These are phyloP conservation scores for Morpho deidamia DNA, from an alignment of 2,888 invertebrate species.

Conservation along the genomic window DNA sequence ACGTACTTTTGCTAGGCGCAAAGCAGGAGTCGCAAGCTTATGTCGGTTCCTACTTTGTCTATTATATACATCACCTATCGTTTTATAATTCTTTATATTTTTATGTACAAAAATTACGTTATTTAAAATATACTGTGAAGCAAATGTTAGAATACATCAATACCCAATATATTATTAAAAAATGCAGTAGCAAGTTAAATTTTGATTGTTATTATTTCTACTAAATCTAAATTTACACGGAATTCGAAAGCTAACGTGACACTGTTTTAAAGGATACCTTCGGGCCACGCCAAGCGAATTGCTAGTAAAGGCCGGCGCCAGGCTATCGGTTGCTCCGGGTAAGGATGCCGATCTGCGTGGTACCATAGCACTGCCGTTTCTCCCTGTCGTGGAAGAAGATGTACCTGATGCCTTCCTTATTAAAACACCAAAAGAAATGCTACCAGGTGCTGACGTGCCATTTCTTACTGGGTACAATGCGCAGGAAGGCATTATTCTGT, in stretches of 20 bases:
- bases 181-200: neutral
- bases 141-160: too few relatives aligned
- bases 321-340: slow-evolving; percentile 63
- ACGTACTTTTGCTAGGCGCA: too few relatives aligned
- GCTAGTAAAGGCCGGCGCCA: slow-evolving; percentile 76
- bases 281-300: slow-evolving; percentile 79
- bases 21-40: too few relatives aligned
- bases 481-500: slow-evolving; percentile 81
- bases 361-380: slow-evolving; percentile 79
- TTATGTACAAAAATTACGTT: too few relatives aligned
- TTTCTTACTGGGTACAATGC: slow-evolving; percentile 81
- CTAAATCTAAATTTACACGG: too few relatives aligned
- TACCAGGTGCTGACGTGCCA: slow-evolving; percentile 77
- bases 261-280: slow-evolving; percentile 59
- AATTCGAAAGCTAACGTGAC: too few relatives aligned
- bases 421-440: slow-evolving; percentile 60
- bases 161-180: neutral
- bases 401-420: slow-evolving; percentile 73
- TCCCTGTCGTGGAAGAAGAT: slow-evolving; percentile 72
- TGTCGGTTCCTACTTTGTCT: too few relatives aligned
- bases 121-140: too few relatives aligned
- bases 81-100: too few relatives aligned
- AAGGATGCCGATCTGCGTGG: slow-evolving; percentile 68
- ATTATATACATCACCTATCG: too few relatives aligned
- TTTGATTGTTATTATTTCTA: neutral